Evolutionary conservation across 2,113 vertebrate species (phyloP), one percentile per base, ranked within the genome.

Genomic region (Bombycilla garrulus): DNA sequence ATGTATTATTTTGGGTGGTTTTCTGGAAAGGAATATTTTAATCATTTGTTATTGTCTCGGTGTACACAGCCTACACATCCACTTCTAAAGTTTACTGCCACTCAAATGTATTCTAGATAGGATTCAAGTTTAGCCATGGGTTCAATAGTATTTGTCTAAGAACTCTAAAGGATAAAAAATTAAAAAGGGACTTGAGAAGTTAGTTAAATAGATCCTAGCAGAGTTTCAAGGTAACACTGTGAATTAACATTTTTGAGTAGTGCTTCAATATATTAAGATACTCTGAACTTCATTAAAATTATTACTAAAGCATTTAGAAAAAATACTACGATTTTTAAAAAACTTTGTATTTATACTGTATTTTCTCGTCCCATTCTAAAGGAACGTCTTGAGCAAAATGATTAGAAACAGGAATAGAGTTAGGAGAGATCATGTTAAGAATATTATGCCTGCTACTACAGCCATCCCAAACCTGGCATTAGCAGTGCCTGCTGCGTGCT

Each of bases 311-410:
- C 23, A 5, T 26, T 54, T 21, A 66, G 4, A 18, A 65, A 86
- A 86, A 50, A 16, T 12, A 6, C 3, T 19, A 8, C 0, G 0
- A 10, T 33, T 79, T 51, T 2, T 2, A 15, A 10, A 45, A 54
- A 33, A 35, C 12, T n/a, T 42, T n/a, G 18, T 57, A 71, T 45
- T 72, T 45, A 26, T 35, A 60, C 21, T 60, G 9, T 44, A 35
- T 84, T 87, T 81, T 84, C 45, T 48, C 12, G 16, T 60, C 15
- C 13, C 14, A 33, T 33, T 21, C n/a, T 51, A 73, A 60, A 10
- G 4, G 26, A 65, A 40, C 18, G 20, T 70, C 24, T 61, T 25
- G 9, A 73, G 36, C 31, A 73, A 65, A 84, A 40, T 20, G 11
- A 56, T 31, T 45, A 64, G 24, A 57, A 93, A 71, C 0, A 77